Base-by-base conservation (phyloP, 2,797 vertebrate genomes). In the Aphelocoma californica region DNA sequence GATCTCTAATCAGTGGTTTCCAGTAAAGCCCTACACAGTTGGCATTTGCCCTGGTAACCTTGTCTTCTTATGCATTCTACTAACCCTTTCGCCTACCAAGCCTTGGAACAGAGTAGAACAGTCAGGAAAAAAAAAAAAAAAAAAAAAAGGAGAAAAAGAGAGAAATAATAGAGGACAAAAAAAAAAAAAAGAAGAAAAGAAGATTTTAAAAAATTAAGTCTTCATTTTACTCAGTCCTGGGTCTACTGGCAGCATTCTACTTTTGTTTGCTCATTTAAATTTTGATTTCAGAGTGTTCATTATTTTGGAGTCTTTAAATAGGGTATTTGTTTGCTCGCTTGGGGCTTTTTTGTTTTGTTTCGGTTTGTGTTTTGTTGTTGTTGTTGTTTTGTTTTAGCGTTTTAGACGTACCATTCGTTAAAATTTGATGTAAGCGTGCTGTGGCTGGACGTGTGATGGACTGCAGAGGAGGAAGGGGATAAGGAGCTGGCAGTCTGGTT, bases 331-430 rank as follows among this genome's bases (percentile, higher is more conserved):
- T 96, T 91, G 91, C 83, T 93, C 53, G 45, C 95, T 96, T 94
- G 95, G 93, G 94, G 96, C 97, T 99, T 99, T 99, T 82, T 90
- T 92, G 91, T 92, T 97, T 95, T 94, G 93, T 96, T 93, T 91
- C 89, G 57, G 50, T 97, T 94, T 93, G 91, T 86, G 93, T 83
- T 96, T 91, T 96, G 88, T 88, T 71, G 65, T 60, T 91, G 94
- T 67, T 81, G 77, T 61, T 92, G 85, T 61, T 95, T 94, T 94
- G 93, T 95, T 95, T 95, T 96, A 97, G 97, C 95, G 96, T 97
- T 99, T 99, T 99, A 99, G 98, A 99, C 99, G 98, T 99, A 99
- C 99, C 99, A 99, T 99, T 99, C 99, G 98, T 99, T 99, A 99
- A 99, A 99, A 99, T 99, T 99, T 98, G 99, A 99, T 97, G 99